Base-by-base conservation (phyloP, 2,797 vertebrate genomes). In the Macroramphosus scolopax region DNA sequence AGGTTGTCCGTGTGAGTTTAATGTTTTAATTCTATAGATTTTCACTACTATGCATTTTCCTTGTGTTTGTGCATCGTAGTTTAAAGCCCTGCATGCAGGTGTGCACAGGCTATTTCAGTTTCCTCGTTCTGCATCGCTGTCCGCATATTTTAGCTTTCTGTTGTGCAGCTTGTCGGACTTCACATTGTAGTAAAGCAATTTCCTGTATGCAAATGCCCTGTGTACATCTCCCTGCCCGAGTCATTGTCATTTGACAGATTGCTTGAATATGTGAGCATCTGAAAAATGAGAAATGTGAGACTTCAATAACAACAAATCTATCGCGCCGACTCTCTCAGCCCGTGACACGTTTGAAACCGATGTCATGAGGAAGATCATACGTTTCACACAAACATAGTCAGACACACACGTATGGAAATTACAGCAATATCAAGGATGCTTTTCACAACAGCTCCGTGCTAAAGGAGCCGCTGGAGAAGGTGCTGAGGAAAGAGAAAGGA, bases 161-260 rank as follows among this genome's bases (percentile, higher is more conserved):
- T 51, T 53, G 42, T 56, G 84, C 85, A 85, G 84, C 79, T 80
- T 81, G 72, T 78, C 67, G 68, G 72, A 78, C 76, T 67, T 79
- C 79, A 83, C 66, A 83, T 62, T 80, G 84, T 84, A 83, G 87
- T 86, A 83, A 84, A 80, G 86, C 80, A 87, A 86, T 88, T 82
- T 89, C 72, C 86, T 80, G 81, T 84, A 88, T 88, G 84, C 83
- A 88, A 89, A 90, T 89, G 49, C 33, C 53, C 71, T 82, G 81
- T 84, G 88, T 85, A 86, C 83, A 81, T 71, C 29, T 82, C 70
- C 68, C 66, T 70, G 63, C 77, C 68, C 70, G 76, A 81, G 75
- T 79, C 80, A 77, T 76, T 84, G 78, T 82, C 75, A 78, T 77
- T 81, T 82, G 81, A 85, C 81, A 83, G 78, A 86, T 82, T 78